phyloP scores from a whole-genome alignment of 92 coral and sea anemone species.

The Heliopora coerulea region DNA sequence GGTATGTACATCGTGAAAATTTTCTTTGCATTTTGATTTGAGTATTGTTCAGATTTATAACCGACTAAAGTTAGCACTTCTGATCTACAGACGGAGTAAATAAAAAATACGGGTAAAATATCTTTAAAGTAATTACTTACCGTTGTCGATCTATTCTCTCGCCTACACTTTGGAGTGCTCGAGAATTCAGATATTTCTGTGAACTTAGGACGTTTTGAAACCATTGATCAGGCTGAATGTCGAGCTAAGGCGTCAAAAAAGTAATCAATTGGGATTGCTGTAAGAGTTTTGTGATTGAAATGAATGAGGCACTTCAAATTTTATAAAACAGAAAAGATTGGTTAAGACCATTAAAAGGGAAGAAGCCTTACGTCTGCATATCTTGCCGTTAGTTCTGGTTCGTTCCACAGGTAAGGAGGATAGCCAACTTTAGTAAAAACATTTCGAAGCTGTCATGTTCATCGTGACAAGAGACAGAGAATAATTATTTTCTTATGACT shows the following conservation, averaged over 20 bases:
- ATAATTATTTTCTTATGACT: not conserved
- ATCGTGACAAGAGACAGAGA: not conserved
- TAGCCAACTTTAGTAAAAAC: constrained; percentile 88
- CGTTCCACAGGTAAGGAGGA: constrained; percentile 88
- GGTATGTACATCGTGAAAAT: too few relatives aligned
- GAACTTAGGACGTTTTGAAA: constrained; percentile 81
- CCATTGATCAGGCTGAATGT: constrained; percentile 68
- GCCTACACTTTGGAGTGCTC: constrained; percentile 66
- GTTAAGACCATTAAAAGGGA: not conserved
- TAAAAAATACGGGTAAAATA: not conserved
- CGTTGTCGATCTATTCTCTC: constrained; percentile 67
- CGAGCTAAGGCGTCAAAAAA: constrained; percentile 48
- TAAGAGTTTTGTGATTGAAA: too few relatives aligned
- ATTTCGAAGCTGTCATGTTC: constrained; percentile 6
- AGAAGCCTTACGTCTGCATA: constrained; percentile 58
- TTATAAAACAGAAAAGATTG: not conserved
- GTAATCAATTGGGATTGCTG: not conserved
- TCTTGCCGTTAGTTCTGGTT: constrained; percentile 55
- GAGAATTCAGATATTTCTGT: constrained; percentile 77
- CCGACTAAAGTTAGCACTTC: not conserved
- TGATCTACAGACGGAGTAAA: too few relatives aligned
- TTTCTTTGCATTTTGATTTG: too few relatives aligned
- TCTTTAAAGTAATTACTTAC: constrained; percentile 56
- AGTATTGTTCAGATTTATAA: too few relatives aligned
- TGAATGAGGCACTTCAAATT: too few relatives aligned